These are phyloP conservation scores for Therioaphis trifolii DNA, from an alignment of 2,888 invertebrate species.

Conservation along the genomic window DNA sequence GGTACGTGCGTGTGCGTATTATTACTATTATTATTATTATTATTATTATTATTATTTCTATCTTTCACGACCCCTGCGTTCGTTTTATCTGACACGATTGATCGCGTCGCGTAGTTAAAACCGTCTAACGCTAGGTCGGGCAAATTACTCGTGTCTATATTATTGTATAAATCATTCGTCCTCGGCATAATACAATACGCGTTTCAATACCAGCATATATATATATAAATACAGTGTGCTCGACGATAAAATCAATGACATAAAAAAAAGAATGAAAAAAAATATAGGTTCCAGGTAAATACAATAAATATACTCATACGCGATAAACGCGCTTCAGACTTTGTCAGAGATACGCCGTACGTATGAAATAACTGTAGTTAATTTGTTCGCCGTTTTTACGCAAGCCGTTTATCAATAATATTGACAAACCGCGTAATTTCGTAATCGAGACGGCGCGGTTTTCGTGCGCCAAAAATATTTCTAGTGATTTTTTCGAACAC, in stretches of 20 bases:
- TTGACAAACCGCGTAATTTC: too few species aligned
- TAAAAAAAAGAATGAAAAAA: conserved; percentile 1
- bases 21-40: too few species aligned
- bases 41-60: conserved; percentile 3
- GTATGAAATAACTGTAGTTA: neutral
- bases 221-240: too few species aligned
- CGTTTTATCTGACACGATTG: conserved; percentile 46
- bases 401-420: too few species aligned
- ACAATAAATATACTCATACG: neutral
- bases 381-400: too few species aligned
- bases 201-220: too few species aligned
- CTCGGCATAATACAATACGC: conserved; percentile 21
- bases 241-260: conserved; percentile 40
- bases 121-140: conserved; percentile 14
- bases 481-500: too few species aligned
- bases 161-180: conserved; percentile 18
- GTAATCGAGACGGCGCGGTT: too few species aligned
- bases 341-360: neutral
- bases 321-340: neutral
- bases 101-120: conserved; percentile 30
- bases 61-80: neutral
- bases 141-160: conserved; percentile 42
- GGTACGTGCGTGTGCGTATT: neutral
- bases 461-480: too few species aligned
- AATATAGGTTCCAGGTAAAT: conserved; percentile 26